phyloP scores from a whole-genome alignment of 2,797 vertebrate genomes.

The Anableps anableps region DNA sequence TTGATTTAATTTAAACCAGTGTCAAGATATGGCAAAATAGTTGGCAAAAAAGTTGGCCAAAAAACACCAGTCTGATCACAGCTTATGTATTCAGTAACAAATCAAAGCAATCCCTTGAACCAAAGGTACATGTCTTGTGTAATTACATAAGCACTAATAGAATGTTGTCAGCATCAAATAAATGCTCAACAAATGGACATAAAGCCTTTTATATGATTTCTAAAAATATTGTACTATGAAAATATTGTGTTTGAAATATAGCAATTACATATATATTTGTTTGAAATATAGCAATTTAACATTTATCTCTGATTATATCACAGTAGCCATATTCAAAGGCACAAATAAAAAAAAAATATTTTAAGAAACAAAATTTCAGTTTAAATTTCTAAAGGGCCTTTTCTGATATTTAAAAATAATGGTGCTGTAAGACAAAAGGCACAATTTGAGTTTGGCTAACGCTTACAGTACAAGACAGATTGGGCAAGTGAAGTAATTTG shows the following conservation, averaged over 20 bases:
- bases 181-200: neutral
- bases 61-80: neutral
- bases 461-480: neutral
- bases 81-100: neutral
- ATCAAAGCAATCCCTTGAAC: neutral
- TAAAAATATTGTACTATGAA: neutral
- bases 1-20: neutral
- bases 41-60: neutral
- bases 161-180: neutral
- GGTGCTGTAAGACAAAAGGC: neutral
- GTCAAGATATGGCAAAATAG: neutral
- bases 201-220: neutral
- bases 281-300: neutral
- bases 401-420: neutral
- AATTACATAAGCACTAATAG: neutral
- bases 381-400: neutral
- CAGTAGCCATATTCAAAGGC: neutral
- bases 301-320: neutral
- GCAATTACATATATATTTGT: too few species aligned
- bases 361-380: neutral
- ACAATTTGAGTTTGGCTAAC: neutral
- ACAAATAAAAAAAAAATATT: neutral
- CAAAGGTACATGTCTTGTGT: neutral
- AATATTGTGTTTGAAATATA: neutral
- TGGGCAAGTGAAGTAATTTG: neutral